Evolutionary conservation across 2,113 vertebrate species (phyloP), one percentile per base, ranked within the genome.

Genomic region (Empidonax alnorum): DNA sequence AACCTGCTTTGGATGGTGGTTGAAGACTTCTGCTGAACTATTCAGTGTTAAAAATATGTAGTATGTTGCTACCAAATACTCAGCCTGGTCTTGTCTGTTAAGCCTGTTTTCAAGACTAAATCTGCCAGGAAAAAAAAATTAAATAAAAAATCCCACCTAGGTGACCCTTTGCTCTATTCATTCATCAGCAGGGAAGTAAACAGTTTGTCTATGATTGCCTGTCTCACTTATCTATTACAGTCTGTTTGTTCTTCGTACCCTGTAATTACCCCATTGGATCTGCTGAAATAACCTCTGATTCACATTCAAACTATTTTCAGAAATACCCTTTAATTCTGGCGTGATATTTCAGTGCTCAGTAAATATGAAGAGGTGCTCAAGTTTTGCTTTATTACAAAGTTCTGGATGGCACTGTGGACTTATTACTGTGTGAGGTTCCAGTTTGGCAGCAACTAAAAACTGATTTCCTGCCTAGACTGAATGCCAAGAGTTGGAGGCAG

Each of bases 211-310:
- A n/a, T 97, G 93, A 93, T 94, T 96, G 95, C 87, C 71, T 91
- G 90, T 90, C 91, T 94, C 79, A 74, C 67, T 95, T 95, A 83
- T 88, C 94, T 95, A 39, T 95, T 93, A 67, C 39, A 85, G 82
- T 84, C 78, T 93, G 58, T 96, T 97, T 97, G 92, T 91, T 96
- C 95, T 94, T 94, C 42, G 81, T 94, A 90, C 67, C 67, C 93
- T 94, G 71, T 96, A 95, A 96, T 97, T 95, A 94, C 90, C 93
- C 63, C 39, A 74, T 75, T 90, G 78, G 55, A 96, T 95, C 50
- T 86, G 67, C 75, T 95, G 90, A 96, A 96, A 95, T 96, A 93
- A 58, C 84, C 87, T 94, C 74, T 96, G 95, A 93, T 96, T 97
- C 87, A 77, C 82, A 92, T 95, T 94, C 85, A 86, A 33, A 86